Conservation (phyloP, 2,113 vertebrate genomes). For the Xiphorhynchus elegans region DNA sequence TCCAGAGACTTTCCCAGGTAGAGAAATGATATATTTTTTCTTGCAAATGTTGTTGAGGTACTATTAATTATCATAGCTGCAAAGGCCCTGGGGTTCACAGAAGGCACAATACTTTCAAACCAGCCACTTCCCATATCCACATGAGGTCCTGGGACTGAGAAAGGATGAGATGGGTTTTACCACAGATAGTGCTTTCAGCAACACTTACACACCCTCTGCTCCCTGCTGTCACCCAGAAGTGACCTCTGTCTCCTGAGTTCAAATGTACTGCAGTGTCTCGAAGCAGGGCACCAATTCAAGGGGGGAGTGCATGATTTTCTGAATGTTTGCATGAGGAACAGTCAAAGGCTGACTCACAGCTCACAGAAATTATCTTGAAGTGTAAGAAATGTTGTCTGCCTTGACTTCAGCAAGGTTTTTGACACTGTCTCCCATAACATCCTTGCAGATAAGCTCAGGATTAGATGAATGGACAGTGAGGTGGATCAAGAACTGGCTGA, state of each 20-base stretch:
- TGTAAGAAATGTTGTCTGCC: background rate
- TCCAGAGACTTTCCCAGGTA: background rate
- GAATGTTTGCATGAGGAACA: background rate
- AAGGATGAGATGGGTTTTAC: background rate
- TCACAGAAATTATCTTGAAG: background rate
- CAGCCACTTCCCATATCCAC: background rate
- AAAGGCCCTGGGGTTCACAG: background rate
- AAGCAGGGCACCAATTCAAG: background rate
- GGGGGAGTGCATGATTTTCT: background rate
- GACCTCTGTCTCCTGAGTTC: background rate
- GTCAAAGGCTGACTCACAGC: background rate
- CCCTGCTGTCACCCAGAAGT: background rate
- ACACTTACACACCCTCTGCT: background rate
- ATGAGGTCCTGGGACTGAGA: background rate
- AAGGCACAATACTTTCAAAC: background rate
- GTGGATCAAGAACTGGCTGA: background rate
- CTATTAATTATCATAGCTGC: background rate
- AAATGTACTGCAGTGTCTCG: background rate
- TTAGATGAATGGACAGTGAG: background rate
- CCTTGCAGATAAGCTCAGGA: background rate
- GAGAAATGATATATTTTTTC: background rate
- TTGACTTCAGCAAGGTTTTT: fast-evolving
- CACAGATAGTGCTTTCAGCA: background rate
- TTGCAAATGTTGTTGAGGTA: background rate
- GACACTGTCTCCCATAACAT: background rate